Evolutionary conservation across 2,797 vertebrate species (phyloP).

Genomic region (Microcaecilia unicolor): DNA sequence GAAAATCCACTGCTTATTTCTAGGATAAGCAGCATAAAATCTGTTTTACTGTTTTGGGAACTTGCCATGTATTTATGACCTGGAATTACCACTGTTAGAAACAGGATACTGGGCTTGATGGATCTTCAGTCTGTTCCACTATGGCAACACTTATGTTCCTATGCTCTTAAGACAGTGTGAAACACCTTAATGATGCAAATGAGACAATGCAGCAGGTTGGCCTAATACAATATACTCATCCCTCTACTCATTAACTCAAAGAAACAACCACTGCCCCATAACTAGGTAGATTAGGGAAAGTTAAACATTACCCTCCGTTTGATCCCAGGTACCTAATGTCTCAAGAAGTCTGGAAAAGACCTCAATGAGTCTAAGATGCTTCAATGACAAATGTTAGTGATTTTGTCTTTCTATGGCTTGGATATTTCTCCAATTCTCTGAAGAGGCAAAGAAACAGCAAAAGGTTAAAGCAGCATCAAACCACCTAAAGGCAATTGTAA

Average conservation of each 20-base stretch:
- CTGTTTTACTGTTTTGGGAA: no score
- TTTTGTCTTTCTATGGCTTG: conserved; percentile 16
- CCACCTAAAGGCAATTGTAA: conserved; percentile 26
- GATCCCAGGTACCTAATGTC: neutral
- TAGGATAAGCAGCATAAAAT: no score
- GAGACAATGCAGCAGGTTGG: conserved; percentile 57
- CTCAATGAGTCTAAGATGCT: conserved; percentile 15
- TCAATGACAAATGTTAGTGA: conserved; percentile 37
- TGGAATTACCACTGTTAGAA: no score
- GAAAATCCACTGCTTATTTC: no score
- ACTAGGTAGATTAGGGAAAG: neutral
- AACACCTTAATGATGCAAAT: conserved; percentile 85
- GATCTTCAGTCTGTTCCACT: no score
- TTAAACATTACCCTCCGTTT: neutral
- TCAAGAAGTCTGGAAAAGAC: conserved; percentile 20
- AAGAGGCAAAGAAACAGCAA: conserved; percentile 18
- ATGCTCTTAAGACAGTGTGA: no score
- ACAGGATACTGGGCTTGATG: no score
- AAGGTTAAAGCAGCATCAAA: conserved; percentile 13
- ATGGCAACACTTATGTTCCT: no score
- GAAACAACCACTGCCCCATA: neutral
- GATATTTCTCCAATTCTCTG: conserved; percentile 3
- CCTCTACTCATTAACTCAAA: neutral
- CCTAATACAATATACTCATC: conserved; percentile 8
- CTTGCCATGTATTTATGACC: no score